phyloP scores from a whole-genome alignment of 2,888 invertebrate genomes.

The Monoplex corrugatus region DNA sequence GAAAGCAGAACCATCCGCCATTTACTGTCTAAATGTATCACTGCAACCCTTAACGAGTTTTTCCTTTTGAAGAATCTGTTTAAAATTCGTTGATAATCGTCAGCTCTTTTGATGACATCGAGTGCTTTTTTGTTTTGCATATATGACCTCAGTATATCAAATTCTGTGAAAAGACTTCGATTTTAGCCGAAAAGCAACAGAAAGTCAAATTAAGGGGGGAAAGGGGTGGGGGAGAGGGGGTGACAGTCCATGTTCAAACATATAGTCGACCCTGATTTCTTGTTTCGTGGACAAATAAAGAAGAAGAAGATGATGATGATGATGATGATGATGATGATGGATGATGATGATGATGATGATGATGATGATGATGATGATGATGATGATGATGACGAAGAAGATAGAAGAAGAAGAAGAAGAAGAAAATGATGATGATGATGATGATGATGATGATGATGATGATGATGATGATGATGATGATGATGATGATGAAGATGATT shows the following conservation, averaged over 20 bases:
- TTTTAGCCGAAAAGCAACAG: background rate
- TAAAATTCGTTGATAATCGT: background rate
- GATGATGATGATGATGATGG: no score
- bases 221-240: background rate
- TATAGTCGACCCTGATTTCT: no score
- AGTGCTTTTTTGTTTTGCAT: background rate
- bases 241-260: background rate
- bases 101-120: no score
- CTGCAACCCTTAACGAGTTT: no score
- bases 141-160: no score
- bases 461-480: conserved; percentile 29
- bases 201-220: background rate
- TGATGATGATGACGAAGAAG: no score
- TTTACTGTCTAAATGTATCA: no score
- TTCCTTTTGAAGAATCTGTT: background rate
- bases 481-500: conserved; percentile 36
- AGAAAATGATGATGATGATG: conserved; percentile 6
- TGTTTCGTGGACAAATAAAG: no score
- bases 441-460: conserved; percentile 38
- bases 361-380: no score
- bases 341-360: no score
- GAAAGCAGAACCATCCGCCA: no score
- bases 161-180: background rate
- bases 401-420: background rate
- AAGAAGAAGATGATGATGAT: no score